phyloP scores from a whole-genome alignment of 2,797 vertebrate species.

The Catamblyrhynchus diadema region DNA sequence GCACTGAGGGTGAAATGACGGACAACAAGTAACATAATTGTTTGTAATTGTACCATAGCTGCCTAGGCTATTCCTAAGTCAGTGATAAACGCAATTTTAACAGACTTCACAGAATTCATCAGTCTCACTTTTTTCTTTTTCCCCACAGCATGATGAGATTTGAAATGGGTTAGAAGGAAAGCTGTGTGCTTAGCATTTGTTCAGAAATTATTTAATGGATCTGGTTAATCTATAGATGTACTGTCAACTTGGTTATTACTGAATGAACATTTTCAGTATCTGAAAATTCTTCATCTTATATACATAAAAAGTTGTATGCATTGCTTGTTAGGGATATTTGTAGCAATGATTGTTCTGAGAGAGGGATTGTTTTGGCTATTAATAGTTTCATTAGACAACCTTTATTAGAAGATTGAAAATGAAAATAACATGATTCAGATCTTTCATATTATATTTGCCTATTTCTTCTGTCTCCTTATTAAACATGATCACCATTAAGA shows the following conservation, averaged over 20 bases:
- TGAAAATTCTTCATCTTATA: slow-evolving; percentile 5
- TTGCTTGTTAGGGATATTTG: background rate
- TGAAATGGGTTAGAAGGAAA: background rate
- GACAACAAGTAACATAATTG: background rate
- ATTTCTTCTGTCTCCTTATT: background rate
- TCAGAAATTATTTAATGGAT: background rate
- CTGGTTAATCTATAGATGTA: background rate
- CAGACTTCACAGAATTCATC: background rate
- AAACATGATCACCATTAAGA: background rate
- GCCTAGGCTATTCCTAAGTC: background rate
- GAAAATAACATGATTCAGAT: background rate
- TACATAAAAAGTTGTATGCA: background rate
- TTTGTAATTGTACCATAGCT: background rate
- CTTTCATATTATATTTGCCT: background rate
- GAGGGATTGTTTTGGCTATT: background rate
- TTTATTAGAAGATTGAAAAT: background rate
- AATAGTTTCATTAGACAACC: background rate
- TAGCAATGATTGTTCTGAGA: background rate
- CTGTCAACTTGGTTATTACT: background rate
- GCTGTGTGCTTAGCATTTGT: background rate
- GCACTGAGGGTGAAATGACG: background rate
- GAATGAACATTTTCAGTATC: background rate
- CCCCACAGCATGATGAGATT: background rate
- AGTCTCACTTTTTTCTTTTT: background rate
- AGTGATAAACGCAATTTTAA: background rate